A percentile compares a stretch with the other conserved stretches of the same genome.
These are phyloP conservation scores for Falco novaeseelandiae DNA, from an alignment of 2,797 vertebrate genomes.

Conservation along the genomic window DNA sequence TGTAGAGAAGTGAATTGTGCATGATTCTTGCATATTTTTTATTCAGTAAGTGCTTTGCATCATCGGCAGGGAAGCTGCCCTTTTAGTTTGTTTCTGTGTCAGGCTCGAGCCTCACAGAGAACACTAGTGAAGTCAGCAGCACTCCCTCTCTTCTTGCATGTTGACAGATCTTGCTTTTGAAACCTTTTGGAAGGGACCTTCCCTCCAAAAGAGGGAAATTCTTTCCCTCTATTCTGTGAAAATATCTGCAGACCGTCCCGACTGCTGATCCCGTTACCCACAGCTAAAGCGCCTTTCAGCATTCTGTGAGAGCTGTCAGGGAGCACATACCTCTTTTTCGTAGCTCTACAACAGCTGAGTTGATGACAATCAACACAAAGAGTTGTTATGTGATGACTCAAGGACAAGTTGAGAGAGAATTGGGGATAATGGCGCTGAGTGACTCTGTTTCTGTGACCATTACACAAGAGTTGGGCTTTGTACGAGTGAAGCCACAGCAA, in stretches of 20 bases:
- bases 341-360: background rate
- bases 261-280: background rate
- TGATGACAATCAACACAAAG: background rate
- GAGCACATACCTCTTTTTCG: accelerated
- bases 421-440: background rate
- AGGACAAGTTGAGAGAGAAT: background rate
- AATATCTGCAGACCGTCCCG: background rate
- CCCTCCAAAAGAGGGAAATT: background rate
- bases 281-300: background rate
- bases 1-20: background rate
- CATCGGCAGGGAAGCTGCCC: background rate
- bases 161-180: background rate
- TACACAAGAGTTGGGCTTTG: background rate
- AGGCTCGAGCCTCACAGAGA: background rate
- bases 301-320: background rate
- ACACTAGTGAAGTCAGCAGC: no score
- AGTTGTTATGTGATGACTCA: background rate
- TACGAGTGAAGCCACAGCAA: background rate
- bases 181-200: background rate
- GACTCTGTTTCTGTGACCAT: background rate
- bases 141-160: background rate
- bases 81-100: background rate
- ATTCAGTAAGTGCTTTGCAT: background rate
- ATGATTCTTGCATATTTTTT: background rate
- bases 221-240: background rate